A percentile compares a stretch with the other conserved stretches of the same genome.
phyloP scores from a whole-genome alignment of 2,113 vertebrate species.

The Canis aureus region DNA sequence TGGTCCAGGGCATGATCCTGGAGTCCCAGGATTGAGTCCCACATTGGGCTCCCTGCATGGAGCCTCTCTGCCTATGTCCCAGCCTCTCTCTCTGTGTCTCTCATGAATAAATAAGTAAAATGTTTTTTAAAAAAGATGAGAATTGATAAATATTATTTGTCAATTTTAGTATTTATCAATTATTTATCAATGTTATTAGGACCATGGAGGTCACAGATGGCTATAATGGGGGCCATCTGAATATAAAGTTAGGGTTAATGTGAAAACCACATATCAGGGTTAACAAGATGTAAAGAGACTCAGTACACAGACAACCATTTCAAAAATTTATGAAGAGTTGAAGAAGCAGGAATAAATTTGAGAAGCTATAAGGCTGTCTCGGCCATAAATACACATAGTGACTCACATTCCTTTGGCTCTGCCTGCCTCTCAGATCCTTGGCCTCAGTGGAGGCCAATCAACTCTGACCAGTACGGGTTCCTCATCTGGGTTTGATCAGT shows the following conservation, averaged over 20 bases:
- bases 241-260: not conserved
- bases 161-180: too few species aligned
- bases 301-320: not conserved
- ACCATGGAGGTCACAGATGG: not conserved
- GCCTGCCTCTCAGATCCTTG: not conserved
- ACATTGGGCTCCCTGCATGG: too few species aligned
- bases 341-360: not conserved
- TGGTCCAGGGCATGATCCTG: too few species aligned
- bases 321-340: not conserved
- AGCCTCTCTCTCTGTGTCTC: too few species aligned
- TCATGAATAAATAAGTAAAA: too few species aligned
- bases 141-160: not conserved
- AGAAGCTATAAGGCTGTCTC: not conserved
- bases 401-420: not conserved
- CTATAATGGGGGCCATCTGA: not conserved
- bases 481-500: not conserved
- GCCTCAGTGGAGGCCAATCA: not conserved
- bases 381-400: not conserved
- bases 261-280: not conserved
- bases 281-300: not conserved
- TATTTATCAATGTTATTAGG: too few species aligned
- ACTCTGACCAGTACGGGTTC: not conserved
- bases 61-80: too few species aligned
- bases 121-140: not conserved
- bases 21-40: too few species aligned